These are phyloP conservation scores for Druon quercuslanigerum DNA, from an alignment of 1,140 invertebrate genomes.

Conservation along the genomic window DNA sequence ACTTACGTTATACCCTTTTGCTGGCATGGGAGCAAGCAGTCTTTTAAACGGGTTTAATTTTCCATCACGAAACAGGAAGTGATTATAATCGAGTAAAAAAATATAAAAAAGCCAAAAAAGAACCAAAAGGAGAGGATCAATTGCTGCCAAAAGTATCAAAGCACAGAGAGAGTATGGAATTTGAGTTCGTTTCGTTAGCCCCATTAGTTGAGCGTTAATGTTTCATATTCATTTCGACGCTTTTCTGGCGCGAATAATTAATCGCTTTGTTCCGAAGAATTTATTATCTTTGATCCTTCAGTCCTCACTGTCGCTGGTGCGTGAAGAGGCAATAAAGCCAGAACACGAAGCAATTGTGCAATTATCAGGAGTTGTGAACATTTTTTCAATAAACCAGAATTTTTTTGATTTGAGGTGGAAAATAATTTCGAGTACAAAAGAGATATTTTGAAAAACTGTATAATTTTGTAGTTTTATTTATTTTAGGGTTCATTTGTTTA, in stretches of 20 bases:
- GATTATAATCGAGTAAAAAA: background rate
- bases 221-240: background rate
- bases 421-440: too few species aligned
- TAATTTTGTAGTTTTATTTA: too few species aligned
- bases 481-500: too few species aligned
- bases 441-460: too few species aligned
- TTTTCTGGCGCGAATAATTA: background rate
- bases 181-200: background rate
- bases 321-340: too few species aligned
- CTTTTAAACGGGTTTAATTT: slow-evolving; percentile 17
- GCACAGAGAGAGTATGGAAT: slow-evolving; percentile 4
- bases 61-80: slow-evolving; percentile 7
- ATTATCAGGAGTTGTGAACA: too few species aligned
- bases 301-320: too few species aligned
- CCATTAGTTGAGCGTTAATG: background rate
- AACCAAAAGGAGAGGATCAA: background rate
- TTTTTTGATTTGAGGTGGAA: too few species aligned
- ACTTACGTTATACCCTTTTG: slow-evolving; percentile 15
- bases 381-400: too few species aligned
- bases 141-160: background rate
- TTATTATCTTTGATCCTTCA: background rate
- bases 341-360: too few species aligned
- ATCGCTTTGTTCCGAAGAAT: background rate
- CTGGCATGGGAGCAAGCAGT: background rate
- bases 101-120: background rate